Base-by-base conservation (phyloP, 2,888 invertebrate genomes). In the Escarpia spicata region DNA sequence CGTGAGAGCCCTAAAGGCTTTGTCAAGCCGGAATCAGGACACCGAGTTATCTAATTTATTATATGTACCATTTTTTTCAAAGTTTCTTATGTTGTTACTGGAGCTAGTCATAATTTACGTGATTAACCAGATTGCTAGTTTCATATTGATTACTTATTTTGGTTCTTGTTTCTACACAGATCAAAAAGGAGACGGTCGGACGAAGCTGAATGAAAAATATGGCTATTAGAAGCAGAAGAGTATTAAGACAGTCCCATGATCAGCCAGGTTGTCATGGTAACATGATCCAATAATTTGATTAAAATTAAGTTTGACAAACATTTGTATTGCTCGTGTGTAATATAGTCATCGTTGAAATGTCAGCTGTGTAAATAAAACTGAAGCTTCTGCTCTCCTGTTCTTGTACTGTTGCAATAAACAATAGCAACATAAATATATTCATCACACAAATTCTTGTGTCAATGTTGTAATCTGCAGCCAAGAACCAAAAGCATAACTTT, bases 111-210 rank as follows among this genome's bases (percentile, higher is more conserved):
- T 60, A 19, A 60, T 60, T 60, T 10, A 19, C 26, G 19, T 75
- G 75, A 19, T 75, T 75, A 75, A 26, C 75, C 75, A 75, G 75
- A 60, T 58, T 60, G 19, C 2, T 45, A 37, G 3, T 52, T 92
- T 31, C 58, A 43, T 26, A 15, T 75, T 75, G 26, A 75, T 75
- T 6, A 75, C n/a, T 75, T 26, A 19, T 15, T 26, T 75, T n/a
- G 19, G 15, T 75, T 75, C 26, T 26, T 75, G 75, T 75, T 75
- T 26, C 75, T 91, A 94, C 94, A n/a, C 93, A 94, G 97, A 97
- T 95, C 98, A 98, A 96, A 97, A 97, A 91, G 98, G 98, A 0
- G 98, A 98, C 96, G 98, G 98, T 8, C 97, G 97, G 94, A 98
- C 98, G 2, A 97, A 97, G 94, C 97, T 98, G 89, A 98, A 98